Conservation (phyloP, 2,888 invertebrate species). For the Cheilosia urbana region DNA sequence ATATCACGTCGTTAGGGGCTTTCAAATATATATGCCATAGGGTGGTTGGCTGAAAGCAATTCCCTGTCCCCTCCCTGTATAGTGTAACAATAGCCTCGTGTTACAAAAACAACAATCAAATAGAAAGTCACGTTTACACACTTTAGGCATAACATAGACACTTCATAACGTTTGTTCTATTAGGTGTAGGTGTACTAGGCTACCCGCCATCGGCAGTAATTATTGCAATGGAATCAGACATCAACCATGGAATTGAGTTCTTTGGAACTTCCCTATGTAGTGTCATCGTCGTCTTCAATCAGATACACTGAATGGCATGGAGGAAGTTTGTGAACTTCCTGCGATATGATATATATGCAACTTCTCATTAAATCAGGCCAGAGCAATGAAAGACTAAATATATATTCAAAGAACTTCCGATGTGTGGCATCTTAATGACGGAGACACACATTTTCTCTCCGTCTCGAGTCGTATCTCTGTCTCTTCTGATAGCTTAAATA, state of each 20-base stretch:
- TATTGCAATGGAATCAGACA: conserved; percentile 25
- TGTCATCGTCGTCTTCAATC: conserved; percentile 36
- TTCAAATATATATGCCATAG: conserved; percentile 24
- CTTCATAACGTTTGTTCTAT: conserved; percentile 47
- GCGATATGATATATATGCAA: conserved; percentile 22
- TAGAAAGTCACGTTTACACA: conserved; percentile 69
- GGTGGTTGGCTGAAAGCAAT: background rate
- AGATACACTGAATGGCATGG: conserved; percentile 27
- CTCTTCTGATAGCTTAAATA: background rate
- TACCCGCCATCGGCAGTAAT: conserved; percentile 38
- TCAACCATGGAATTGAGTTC: conserved; percentile 34
- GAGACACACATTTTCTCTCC: background rate
- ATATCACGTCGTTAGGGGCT: conserved; percentile 54
- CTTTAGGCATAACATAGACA: conserved; percentile 48
- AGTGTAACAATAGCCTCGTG: conserved; percentile 33
- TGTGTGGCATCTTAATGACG: background rate
- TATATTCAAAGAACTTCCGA: conserved; percentile 23
- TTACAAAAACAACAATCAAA: conserved; percentile 66
- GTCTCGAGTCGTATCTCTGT: background rate
- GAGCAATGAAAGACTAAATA: background rate
- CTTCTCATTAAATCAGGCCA: conserved; percentile 27
- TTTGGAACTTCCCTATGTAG: conserved; percentile 26
- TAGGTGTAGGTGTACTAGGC: conserved; percentile 2
- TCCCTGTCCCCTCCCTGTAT: conserved; percentile 18
- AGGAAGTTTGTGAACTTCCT: conserved; percentile 32